phyloP scores from a whole-genome alignment of 2,888 invertebrate genomes.

The Orthonevra nobilis region DNA sequence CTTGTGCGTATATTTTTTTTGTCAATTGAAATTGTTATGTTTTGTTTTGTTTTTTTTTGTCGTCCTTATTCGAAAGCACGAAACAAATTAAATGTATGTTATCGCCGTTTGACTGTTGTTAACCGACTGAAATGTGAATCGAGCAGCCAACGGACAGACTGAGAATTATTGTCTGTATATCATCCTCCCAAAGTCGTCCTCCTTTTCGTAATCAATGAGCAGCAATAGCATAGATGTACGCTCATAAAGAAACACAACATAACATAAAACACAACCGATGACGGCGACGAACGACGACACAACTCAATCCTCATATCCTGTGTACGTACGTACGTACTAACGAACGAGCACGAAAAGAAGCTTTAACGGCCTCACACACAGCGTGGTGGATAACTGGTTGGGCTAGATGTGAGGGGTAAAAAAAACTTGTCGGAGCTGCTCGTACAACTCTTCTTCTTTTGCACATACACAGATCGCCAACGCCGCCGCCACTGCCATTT shows the following conservation, averaged over 20 bases:
- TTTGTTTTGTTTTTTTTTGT: slow-evolving; percentile 20
- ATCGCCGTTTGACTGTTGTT: slow-evolving; percentile 81
- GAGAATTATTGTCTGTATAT: slow-evolving; percentile 72
- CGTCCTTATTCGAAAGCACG: slow-evolving; percentile 44
- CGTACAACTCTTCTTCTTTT: slow-evolving; percentile 64
- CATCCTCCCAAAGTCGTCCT: slow-evolving; percentile 68
- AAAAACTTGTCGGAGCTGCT: slow-evolving; percentile 24
- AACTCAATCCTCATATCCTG: slow-evolving; percentile 71
- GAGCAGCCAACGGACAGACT: slow-evolving; percentile 66
- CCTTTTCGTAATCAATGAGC: slow-evolving; percentile 56
- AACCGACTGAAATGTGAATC: slow-evolving; percentile 78
- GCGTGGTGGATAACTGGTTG: slow-evolving; percentile 46
- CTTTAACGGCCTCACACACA: slow-evolving; percentile 56
- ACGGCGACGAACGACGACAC: slow-evolving; percentile 69
- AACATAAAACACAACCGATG: slow-evolving; percentile 69
- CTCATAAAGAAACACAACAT: slow-evolving; percentile 70
- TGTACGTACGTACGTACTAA: slow-evolving; percentile 60
- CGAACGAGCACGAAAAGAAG: slow-evolving; percentile 48
- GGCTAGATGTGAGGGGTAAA: slow-evolving; percentile 62
- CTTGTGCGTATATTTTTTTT: slow-evolving; percentile 17
- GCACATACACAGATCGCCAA: slow-evolving; percentile 34
- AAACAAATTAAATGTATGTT: slow-evolving; percentile 76
- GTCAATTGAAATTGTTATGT: slow-evolving; percentile 41
- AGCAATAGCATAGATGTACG: slow-evolving; percentile 65
- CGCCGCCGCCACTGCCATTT: slow-evolving; percentile 1